Evolutionary conservation across 92 coral and sea anemone genomes (phyloP), one percentile per base, ranked within the genome.

Genomic region (Phenganax stokvisi): DNA sequence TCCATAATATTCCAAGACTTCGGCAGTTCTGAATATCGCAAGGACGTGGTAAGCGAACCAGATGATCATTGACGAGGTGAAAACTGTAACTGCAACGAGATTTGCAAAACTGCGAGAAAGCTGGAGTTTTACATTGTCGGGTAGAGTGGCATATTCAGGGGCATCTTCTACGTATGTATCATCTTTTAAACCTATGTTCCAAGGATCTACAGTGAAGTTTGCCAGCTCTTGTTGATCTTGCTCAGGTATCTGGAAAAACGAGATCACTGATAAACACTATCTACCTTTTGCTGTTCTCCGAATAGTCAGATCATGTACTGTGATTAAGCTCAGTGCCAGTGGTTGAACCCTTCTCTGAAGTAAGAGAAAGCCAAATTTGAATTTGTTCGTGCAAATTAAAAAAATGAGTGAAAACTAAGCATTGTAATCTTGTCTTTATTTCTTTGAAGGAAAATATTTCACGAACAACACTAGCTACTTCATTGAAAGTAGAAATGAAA

Each of bases 21-120:
- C 57, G 53, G 69, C 70, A 37, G 52, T 58, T 54, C 81, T 67
- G n/a, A 76, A 47, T 52, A 76, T 57, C 55, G 81, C 81, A 12
- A 76, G 37, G 12, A 76, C 27, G 17, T 76, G 81, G 59, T 58
- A 76, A 28, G 65, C 3, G 30, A 57, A 12, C 81, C 81, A 76
- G 67, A 76, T 7, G 0, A 76, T 30, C 70, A 76, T 12, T 11
- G 52, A 51, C 11, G 56, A 20, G 31, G 28, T 69, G 17, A 59
- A 76, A 55, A 47, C 17, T 29, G 81, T 76, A 31, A 59, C 25
- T 6, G 47, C 47, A 27, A 58, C 30, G 10, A 76, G 11, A 59
- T 76, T 61, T 27, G 31, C 68, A 12, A 76, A 76, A 69, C 81
- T 47, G 9, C 61, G 56, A 6, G 69, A 12, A 13, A 76, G 30